These are phyloP conservation scores for Brachystomella parvula DNA, from an alignment of 1,140 invertebrate genomes.

Conservation along the genomic window DNA sequence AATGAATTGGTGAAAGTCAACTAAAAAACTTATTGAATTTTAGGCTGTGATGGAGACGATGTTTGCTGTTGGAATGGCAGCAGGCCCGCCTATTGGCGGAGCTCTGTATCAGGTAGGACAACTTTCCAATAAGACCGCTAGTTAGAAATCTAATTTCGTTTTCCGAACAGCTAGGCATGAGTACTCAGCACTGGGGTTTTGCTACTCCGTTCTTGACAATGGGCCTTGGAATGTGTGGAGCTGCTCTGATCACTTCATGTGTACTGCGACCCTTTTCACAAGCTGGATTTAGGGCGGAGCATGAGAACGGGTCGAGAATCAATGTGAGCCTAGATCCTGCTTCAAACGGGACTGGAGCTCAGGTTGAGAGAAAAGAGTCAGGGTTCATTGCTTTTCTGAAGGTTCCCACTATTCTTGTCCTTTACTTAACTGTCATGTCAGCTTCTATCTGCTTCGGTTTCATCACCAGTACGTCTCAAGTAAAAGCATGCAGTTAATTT, in stretches of 20 bases:
- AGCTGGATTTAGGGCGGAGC: background rate
- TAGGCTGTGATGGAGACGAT: constrained; percentile 6
- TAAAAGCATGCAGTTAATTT: background rate
- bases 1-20: too few relatives aligned
- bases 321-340: background rate
- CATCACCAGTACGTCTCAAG: background rate
- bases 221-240: background rate
- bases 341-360: background rate
- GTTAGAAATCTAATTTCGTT: background rate
- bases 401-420: background rate
- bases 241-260: background rate
- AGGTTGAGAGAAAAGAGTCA: background rate
- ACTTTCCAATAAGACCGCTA: background rate
- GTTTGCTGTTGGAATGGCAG: constrained; percentile 8
- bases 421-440: background rate
- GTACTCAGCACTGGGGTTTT: background rate
- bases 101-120: constrained; percentile 5
- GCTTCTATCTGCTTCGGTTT: background rate
- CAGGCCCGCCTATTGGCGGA: background rate
- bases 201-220: background rate
- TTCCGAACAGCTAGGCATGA: background rate
- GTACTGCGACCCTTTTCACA: background rate
- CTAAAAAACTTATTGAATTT: background rate
- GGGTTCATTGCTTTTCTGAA: background rate
- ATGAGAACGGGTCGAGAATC: background rate